Evolutionary conservation across 1,140 invertebrate genomes (phyloP), one percentile per base, ranked within the genome.

Genomic region (Pseudoatta argentina): DNA sequence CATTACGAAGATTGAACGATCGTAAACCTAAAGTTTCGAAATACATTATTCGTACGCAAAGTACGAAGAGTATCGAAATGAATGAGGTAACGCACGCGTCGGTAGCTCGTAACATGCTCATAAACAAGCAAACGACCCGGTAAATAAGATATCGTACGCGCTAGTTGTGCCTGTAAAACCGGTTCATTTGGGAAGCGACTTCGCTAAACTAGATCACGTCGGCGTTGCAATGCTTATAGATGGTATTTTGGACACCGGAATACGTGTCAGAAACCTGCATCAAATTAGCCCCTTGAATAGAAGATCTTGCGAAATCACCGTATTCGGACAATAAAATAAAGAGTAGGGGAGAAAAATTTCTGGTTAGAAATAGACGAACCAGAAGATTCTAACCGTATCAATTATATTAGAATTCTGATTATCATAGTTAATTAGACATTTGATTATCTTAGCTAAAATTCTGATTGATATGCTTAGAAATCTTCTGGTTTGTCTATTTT

Each of bases 101-200:
- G 18, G 24, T 63, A 48, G 27, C 16, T 78, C 21, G 34, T 75
- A 78, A 86, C 21, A 39, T 51, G 27, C 34, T 78, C 24, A 30
- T 59, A 59, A 78, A 78, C 34, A 18, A 44, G 21, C 53, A 57
- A 82, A 72, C 51, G 77, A 67, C n/a, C 48, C 51, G 51, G 21
- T 71, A 81, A 81, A 81, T 81, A 81, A 81, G 63, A 81, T 59
- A 71, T 71, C 64, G 64, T 71, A 71, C 8, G 48, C 77, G 30
- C n/a, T 34, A 12, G 30, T 67, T 21, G 24, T 7, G 75, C 75
- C 30, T 64, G 34, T 77, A 39, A 63, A 39, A 44, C 8, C n/a
- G 30, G 30, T 55, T 81, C 77, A 55, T 71, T 71, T 44, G 51
- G 30, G 30, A 27, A 8, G 64, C 5, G 64, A 69, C 64, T 71